Conservation (phyloP, 37 sponge, comb jelly and placozoan species). For the Cliona cf. orientalis region DNA sequence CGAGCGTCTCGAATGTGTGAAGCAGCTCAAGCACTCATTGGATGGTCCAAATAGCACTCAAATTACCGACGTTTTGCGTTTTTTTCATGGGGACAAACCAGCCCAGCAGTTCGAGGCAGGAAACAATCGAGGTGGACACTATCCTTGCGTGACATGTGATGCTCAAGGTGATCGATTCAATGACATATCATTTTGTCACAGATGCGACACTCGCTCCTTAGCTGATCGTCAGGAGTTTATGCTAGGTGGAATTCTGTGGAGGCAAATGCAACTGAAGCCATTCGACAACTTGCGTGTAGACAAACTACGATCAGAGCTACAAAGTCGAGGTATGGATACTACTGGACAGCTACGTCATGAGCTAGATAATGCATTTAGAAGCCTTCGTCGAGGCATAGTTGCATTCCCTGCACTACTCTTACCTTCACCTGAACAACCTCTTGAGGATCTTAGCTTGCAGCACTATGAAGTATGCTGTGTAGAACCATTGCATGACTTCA, state of each 20-base stretch:
- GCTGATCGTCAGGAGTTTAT: constrained; percentile 19
- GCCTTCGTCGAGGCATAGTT: constrained; percentile 1
- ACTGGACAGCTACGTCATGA: not conserved
- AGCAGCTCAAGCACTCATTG: not conserved
- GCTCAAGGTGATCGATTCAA: not conserved
- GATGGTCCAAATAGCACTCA: not conserved
- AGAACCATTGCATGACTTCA: constrained; percentile 45
- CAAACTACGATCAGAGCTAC: constrained; percentile 1
- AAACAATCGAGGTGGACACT: constrained; percentile 25
- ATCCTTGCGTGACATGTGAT: constrained; percentile 31
- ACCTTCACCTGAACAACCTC: not conserved
- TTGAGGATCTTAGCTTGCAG: not conserved
- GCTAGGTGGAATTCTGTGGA: constrained; percentile 13
- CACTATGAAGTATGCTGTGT: constrained; percentile 7
- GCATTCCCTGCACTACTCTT: constrained; percentile 9
- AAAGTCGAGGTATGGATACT: not conserved
- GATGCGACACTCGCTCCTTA: constrained; percentile 12
- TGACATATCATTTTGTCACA: constrained; percentile 15
- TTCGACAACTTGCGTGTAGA: not conserved
- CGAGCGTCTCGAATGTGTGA: not conserved
- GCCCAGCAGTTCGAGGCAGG: constrained; percentile 37
- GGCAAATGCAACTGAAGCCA: not conserved
- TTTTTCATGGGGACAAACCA: constrained; percentile 37
- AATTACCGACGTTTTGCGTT: constrained; percentile 3
- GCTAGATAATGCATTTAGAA: not conserved